Evolutionary conservation across 2,888 invertebrate genomes (phyloP), one percentile per base, ranked within the genome.

Genomic region (Frankliniella intonsa): DNA sequence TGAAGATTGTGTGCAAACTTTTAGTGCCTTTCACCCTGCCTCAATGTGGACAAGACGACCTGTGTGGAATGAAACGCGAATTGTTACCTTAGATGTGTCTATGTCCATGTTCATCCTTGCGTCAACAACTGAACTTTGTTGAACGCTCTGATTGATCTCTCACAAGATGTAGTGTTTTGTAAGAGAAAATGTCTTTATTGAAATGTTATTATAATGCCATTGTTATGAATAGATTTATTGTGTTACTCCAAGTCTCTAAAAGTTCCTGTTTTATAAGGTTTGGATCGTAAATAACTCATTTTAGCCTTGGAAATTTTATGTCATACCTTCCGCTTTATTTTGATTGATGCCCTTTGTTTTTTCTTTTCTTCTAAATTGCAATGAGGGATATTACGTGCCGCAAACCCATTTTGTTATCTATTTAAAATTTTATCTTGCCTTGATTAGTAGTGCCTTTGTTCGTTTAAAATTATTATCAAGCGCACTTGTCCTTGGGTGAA

Each of bases 91-190:
- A 22, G 12, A 76, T 22, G 69, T 76, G 69, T 76, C 22, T 25
- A 22, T 22, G 25, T 76, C 69, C 69, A 76, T 25, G 25, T 76
- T 22, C 22, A 38, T 38, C 38, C 38, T 38, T 25, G 25, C 25
- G 25, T 76, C 69, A 25, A 76, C 69, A 76, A 76, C 12, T 25
- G 10, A 76, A n/a, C n/a, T 76, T 76, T 76, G 69, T 76, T 25
- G 25, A 22, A 25, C 25, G 69, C 69, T 76, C 69, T 25, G 25
- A 76, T 76, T 76, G 69, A 76, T 76, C 69, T 76, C 69, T 76
- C 69, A 76, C 69, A 76, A 76, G 69, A 76, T 76, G 69, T 76
- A 25, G 69, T 76, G 12, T 76, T 76, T 76, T 76, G 69, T 76
- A 76, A 76, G 69, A 76, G 69, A 76, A 76, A 76, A 76, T 62